Evolutionary conservation across 2,797 vertebrate genomes (phyloP), one percentile per base, ranked within the genome.

Genomic region (Pseudotriccus pelzelni): DNA sequence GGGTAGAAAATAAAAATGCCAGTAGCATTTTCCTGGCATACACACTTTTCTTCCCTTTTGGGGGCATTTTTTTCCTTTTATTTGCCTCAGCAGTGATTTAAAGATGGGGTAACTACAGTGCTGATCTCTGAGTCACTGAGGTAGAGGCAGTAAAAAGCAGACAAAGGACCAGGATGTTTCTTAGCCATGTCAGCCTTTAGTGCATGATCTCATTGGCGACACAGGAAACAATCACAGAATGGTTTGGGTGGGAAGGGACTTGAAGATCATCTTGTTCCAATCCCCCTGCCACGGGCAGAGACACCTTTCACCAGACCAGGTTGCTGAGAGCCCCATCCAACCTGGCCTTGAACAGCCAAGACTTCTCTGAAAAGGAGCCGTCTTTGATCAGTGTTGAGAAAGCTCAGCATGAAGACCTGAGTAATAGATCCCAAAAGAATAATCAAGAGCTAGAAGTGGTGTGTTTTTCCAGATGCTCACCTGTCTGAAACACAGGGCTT

Each of bases 401-500:
- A 60, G 30, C 46, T 80, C 5, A 84, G 15, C 2, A 0, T 6
- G 5, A 50, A n/a, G 34, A 67, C 53, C n/a, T 49, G 37, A 81
- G n/a, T 24, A 73, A 14, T 1, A 72, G 67, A 78, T 30, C 25
- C 75, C 66, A 37, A 58, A 60, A 52, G 27, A 82, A 82, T 1
- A 5, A 72, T 24, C 32, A 34, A 76, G 24, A 75, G 52, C 25
- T 50, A 30, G 34, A 37, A 37, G 32, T 14, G 16, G 18, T 15
- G 23, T 74, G 32, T 36, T 68, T 44, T 80, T 56, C 37, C 69
- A 84, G 55, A 95, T 95, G 84, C 96, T 95, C 70, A 98, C 98
- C 98, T 98, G 97, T 89, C 79, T 96, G 97, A 86, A 98, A 98
- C 82, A 97, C 97, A 41, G 99, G 98, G 90, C 98, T 99, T 98